phyloP scores from a whole-genome alignment of 2,113 vertebrate species.

The Lycaon pictus region DNA sequence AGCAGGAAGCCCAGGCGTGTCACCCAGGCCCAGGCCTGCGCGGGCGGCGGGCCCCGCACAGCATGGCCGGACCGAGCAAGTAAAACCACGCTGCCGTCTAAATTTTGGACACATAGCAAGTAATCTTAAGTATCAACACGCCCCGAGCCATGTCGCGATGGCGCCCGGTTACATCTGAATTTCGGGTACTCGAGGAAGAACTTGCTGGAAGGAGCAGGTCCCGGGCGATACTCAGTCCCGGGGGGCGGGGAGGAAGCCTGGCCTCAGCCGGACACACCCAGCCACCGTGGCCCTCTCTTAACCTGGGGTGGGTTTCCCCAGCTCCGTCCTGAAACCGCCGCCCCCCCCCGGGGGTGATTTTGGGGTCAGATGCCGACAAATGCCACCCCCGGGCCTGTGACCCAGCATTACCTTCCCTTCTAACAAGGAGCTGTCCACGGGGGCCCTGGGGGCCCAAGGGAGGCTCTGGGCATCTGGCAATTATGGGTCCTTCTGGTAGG shows the following conservation, averaged over 20 bases:
- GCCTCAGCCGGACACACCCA: too few relatives aligned
- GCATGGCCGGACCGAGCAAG: neutral
- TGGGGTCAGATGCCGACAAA: neutral
- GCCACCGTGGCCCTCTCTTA: too few relatives aligned
- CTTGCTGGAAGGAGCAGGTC: neutral
- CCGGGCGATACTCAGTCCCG: too few relatives aligned
- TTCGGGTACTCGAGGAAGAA: neutral
- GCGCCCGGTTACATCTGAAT: neutral
- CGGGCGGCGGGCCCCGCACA: neutral
- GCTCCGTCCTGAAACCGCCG: rapidly evolving
- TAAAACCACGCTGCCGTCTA: neutral
- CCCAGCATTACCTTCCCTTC: neutral
- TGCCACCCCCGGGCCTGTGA: neutral
- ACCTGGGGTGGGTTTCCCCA: neutral
- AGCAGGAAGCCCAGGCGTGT: neutral
- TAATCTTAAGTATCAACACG: neutral
- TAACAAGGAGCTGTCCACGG: neutral
- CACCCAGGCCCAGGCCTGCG: neutral
- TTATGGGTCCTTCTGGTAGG: neutral
- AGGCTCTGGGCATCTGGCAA: neutral
- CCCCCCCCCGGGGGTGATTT: neutral
- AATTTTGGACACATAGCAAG: neutral
- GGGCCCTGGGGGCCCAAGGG: neutral
- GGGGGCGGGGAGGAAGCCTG: neutral
- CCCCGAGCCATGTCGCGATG: neutral